Conservation (phyloP, 1,140 invertebrate species). For the Drosophila sp. region DNA sequence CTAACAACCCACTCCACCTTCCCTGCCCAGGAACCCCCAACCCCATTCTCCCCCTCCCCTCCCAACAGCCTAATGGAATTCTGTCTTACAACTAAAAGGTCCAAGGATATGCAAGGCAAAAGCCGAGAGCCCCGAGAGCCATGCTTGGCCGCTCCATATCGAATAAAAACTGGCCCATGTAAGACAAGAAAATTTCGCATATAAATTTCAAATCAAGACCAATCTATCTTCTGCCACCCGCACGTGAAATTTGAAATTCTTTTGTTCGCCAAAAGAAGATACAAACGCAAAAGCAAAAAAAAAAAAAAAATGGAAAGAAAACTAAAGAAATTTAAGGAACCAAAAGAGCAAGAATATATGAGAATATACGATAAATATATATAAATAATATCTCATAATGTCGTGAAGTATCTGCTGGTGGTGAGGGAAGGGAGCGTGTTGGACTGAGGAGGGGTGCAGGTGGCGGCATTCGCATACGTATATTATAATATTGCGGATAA, state of each 20-base stretch:
- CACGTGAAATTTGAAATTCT: slow-evolving; percentile 74
- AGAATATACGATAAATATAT: slow-evolving; percentile 44
- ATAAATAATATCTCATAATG: slow-evolving; percentile 81
- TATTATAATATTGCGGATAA: slow-evolving; percentile 83
- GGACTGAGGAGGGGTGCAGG: slow-evolving; percentile 20
- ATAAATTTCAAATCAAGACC: slow-evolving; percentile 70
- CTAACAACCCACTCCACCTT: slow-evolving; percentile 20
- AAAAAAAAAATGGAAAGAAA: slow-evolving; percentile 12
- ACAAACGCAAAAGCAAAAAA: slow-evolving; percentile 16
- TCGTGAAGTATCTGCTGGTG: slow-evolving; percentile 71
- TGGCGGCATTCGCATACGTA: slow-evolving; percentile 64
- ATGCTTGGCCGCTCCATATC: slow-evolving; percentile 45
- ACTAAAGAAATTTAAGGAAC: slow-evolving; percentile 73
- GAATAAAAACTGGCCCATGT: slow-evolving; percentile 1
- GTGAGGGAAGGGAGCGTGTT: background rate
- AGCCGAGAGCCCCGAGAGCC: slow-evolving; percentile 29
- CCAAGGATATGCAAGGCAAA: slow-evolving; percentile 21
- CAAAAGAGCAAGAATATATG: slow-evolving; percentile 12
- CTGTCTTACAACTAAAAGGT: slow-evolving; percentile 28
- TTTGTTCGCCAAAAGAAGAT: slow-evolving; percentile 62
- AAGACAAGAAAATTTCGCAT: slow-evolving; percentile 59
- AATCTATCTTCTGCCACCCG: slow-evolving; percentile 79
- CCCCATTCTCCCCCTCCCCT: background rate
- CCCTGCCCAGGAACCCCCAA: background rate
- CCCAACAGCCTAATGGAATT: slow-evolving; percentile 61